Percentiles rank a stretch among this genome's conserved stretches.
phyloP scores from a whole-genome alignment of 2,888 invertebrate genomes.

The Meteorus colon region DNA sequence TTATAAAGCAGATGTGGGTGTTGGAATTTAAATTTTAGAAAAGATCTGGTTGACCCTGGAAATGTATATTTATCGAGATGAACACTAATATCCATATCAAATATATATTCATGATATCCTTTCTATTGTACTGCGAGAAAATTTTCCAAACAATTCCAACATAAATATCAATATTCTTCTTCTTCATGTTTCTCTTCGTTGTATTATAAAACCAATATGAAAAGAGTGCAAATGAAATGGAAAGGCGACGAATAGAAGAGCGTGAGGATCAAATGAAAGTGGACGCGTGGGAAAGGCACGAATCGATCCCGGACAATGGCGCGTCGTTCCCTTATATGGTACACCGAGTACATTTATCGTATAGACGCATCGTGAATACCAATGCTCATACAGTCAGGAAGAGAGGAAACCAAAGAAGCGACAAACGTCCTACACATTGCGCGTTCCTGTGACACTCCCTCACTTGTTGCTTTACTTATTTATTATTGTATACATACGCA shows the following conservation, averaged over 20 bases:
- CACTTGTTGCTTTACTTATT: conserved; percentile 18
- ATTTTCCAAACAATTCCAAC: neutral
- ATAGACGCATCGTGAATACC: conserved; percentile 45
- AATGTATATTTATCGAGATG: conserved; percentile 51
- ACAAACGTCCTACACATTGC: neutral
- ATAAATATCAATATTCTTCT: neutral
- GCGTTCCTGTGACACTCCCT: neutral
- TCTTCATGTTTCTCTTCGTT: neutral
- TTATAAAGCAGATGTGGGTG: conserved; percentile 19
- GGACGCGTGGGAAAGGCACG: conserved; percentile 58
- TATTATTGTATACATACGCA: neutral
- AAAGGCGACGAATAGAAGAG: conserved; percentile 34
- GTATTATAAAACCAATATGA: conserved; percentile 13
- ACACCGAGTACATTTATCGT: conserved; percentile 51
- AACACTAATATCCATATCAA: no score
- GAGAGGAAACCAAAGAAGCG: conserved; percentile 13
- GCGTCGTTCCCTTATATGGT: conserved; percentile 49
- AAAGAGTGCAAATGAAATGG: conserved; percentile 34
- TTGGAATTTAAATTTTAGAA: conserved; percentile 52
- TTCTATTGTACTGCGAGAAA: conserved; percentile 2
- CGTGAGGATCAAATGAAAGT: conserved; percentile 49
- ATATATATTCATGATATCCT: no score
- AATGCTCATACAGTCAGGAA: conserved; percentile 30
- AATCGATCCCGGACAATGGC: conserved; percentile 52
- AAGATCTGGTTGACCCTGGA: conserved; percentile 59